Conservation (phyloP, 2,888 invertebrate genomes). For the Malthinus seriepunctatus region DNA sequence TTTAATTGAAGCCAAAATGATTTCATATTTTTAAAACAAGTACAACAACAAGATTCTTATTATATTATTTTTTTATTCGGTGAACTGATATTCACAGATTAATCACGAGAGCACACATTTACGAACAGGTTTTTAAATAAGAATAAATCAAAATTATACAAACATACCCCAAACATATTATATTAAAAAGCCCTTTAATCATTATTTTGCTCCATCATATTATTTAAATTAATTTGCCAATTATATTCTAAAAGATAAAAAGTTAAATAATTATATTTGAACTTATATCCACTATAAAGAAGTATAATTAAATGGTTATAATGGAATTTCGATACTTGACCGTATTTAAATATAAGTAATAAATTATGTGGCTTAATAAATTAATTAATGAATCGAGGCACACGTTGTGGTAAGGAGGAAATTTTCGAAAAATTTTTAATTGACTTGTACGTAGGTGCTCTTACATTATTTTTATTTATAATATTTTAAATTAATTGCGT, state of each 20-base stretch:
- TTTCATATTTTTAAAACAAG: too few species aligned
- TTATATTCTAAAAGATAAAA: constrained; percentile 12
- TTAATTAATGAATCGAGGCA: too few species aligned
- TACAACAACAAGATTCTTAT: too few species aligned
- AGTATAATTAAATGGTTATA: constrained; percentile 1
- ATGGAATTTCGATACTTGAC: not conserved
- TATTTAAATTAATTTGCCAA: constrained; percentile 28
- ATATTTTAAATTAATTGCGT: too few species aligned
- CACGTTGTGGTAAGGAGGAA: too few species aligned
- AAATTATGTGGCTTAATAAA: too few species aligned
- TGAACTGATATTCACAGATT: constrained; percentile 16
- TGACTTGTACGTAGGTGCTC: too few species aligned
- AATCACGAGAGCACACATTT: constrained; percentile 11
- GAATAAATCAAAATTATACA: constrained; percentile 25
- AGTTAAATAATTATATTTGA: not conserved
- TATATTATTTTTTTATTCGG: not conserved
- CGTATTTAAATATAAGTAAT: not conserved
- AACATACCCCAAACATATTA: not conserved
- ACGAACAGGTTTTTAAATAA: constrained; percentile 15
- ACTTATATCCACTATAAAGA: not conserved
- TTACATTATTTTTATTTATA: too few species aligned
- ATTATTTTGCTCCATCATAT: constrained; percentile 21
- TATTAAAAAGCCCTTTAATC: constrained; percentile 17
- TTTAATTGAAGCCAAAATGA: too few species aligned
- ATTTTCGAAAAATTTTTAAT: too few species aligned